phyloP scores from a whole-genome alignment of 2,888 invertebrate genomes.

The Teleiodes luculella region DNA sequence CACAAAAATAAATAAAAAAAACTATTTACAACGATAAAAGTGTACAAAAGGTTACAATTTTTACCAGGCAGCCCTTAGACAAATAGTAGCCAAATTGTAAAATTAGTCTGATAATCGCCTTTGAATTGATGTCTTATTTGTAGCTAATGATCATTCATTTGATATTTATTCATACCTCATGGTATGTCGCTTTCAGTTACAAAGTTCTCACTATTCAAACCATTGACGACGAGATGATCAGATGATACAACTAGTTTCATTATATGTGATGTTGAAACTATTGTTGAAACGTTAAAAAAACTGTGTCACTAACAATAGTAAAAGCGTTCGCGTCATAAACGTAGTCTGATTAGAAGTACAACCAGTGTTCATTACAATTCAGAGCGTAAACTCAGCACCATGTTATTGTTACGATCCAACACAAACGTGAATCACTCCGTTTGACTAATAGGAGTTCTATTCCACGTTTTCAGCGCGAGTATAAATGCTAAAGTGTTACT shows the following conservation, averaged over 20 bases:
- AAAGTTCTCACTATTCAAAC: neutral
- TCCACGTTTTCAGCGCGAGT: neutral
- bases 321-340: conserved; percentile 5
- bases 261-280: neutral
- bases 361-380: conserved; percentile 21
- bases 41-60: too few relatives aligned
- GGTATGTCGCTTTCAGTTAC: neutral
- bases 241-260: neutral
- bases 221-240: neutral
- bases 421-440: conserved; percentile 16
- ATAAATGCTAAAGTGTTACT: neutral
- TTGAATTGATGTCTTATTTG: too few relatives aligned
- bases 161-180: neutral
- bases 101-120: too few relatives aligned
- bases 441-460: conserved; percentile 12
- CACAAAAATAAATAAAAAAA: too few relatives aligned
- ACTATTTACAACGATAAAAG: too few relatives aligned
- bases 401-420: conserved; percentile 18
- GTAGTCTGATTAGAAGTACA: conserved; percentile 1
- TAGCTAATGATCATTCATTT: neutral
- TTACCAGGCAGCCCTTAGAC: too few relatives aligned
- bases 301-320: conserved; percentile 9
- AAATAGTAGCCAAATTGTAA: too few relatives aligned
- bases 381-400: conserved; percentile 13
- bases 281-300: neutral